Evolutionary conservation across 2,113 vertebrate species (phyloP).

Genomic region (Misgurnus mizolepis): DNA sequence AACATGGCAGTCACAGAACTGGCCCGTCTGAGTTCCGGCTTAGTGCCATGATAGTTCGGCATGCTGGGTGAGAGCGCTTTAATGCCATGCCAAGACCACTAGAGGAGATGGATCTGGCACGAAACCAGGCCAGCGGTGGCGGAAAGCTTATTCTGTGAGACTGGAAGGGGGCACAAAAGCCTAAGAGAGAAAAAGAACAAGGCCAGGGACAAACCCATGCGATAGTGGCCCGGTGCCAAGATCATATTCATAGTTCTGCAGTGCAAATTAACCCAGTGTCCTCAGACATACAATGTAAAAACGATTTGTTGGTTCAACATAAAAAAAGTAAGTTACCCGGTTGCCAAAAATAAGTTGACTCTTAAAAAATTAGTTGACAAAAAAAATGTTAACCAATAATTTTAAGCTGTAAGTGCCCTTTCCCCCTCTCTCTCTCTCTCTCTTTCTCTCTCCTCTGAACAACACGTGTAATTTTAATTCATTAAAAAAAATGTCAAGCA

Average conservation of each 20-base stretch:
- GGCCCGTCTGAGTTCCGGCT: conserved; percentile 12
- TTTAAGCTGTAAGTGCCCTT: no score
- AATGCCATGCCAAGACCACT: conserved; percentile 48
- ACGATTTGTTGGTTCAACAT: no score
- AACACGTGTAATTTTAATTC: no score
- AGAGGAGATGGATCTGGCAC: conserved; percentile 57
- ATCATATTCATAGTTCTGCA: conserved; percentile 13
- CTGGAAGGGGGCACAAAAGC: conserved; percentile 46
- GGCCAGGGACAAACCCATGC: conserved; percentile 34
- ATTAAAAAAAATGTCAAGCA: no score
- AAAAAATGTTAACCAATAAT: no score
- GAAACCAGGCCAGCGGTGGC: conserved; percentile 32
- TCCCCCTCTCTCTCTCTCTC: no score
- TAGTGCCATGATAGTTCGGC: conserved; percentile 45
- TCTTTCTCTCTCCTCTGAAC: no score
- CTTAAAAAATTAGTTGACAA: no score
- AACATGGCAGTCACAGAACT: conserved; percentile 12
- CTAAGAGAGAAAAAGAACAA: conserved; percentile 31
- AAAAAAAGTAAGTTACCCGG: no score
- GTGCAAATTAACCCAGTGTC: not conserved
- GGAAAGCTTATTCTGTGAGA: conserved; percentile 50
- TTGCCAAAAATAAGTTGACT: no score
- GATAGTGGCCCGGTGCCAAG: not conserved
- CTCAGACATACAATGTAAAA: not conserved
- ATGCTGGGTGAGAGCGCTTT: conserved; percentile 54